Evolutionary conservation across 2,113 vertebrate genomes (phyloP).

Genomic region (Sceloporus tristichus): DNA sequence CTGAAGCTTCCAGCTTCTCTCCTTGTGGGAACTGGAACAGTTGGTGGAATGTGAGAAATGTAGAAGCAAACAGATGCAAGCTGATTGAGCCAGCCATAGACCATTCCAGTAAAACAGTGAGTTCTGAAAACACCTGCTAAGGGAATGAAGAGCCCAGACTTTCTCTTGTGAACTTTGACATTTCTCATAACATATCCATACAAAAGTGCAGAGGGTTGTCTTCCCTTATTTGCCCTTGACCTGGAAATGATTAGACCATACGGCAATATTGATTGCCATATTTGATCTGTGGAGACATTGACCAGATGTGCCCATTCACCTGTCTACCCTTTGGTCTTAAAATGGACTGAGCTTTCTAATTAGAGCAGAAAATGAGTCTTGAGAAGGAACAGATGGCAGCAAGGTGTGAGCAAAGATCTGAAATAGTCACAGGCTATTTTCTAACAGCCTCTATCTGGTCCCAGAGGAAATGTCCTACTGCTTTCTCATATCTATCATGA

Average conservation of each 20-base stretch:
- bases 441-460: neutral
- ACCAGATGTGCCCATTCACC: slow-evolving; percentile 37
- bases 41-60: slow-evolving; percentile 16
- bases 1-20: slow-evolving; percentile 20
- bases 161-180: neutral
- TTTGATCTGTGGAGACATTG: rapidly evolving
- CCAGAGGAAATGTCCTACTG: neutral
- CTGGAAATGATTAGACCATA: neutral
- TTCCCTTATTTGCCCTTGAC: slow-evolving; percentile 9
- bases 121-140: neutral
- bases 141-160: neutral
- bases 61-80: slow-evolving; percentile 14
- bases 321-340: slow-evolving; percentile 35
- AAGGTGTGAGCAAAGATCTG: neutral
- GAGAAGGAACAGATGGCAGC: slow-evolving; percentile 46
- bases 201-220: neutral
- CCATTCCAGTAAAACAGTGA: neutral
- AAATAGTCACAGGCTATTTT: slow-evolving; percentile 15
- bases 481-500: rapidly evolving
- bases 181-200: slow-evolving; percentile 7
- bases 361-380: slow-evolving; percentile 35
- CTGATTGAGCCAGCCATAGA: neutral
- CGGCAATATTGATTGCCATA: neutral
- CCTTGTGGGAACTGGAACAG: slow-evolving; percentile 36
- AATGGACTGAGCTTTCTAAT: slow-evolving; percentile 45